These are phyloP conservation scores for Thunnus maccoyii DNA, from an alignment of 2,113 vertebrate genomes.

Conservation along the genomic window DNA sequence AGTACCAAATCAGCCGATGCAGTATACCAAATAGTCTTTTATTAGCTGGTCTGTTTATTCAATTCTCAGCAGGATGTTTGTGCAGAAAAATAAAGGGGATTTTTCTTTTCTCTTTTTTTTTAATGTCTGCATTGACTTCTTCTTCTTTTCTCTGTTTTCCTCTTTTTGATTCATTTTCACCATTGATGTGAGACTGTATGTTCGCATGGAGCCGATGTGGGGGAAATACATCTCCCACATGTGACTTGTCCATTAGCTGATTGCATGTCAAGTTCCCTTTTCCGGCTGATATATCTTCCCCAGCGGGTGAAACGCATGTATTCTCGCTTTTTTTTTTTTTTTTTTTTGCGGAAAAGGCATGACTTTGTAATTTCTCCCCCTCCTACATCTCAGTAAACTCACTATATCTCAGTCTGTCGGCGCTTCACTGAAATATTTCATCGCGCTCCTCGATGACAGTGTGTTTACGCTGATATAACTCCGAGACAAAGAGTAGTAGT, in stretches of 20 bases:
- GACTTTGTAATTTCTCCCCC: background rate
- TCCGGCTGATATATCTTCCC: conserved; percentile 52
- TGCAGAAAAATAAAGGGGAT: background rate
- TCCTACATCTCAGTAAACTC: conserved; percentile 12
- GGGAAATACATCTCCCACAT: background rate
- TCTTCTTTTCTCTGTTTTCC: conserved; percentile 3
- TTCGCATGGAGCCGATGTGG: conserved; percentile 12
- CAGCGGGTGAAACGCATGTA: conserved; percentile 36
- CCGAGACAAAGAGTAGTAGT: conserved; percentile 57
- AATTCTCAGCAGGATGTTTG: background rate
- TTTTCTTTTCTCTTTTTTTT: background rate
- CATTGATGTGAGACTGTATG: background rate
- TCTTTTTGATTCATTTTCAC: background rate
- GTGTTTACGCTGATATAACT: conserved; percentile 59
- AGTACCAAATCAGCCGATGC: background rate
- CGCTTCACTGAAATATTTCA: background rate
- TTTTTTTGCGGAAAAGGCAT: conserved; percentile 5
- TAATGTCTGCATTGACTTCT: background rate
- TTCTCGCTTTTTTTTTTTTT: background rate
- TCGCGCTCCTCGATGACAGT: conserved; percentile 20
- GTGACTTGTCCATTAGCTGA: conserved; percentile 76
- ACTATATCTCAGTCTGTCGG: background rate
- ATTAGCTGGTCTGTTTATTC: too few species aligned
- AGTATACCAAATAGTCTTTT: background rate
- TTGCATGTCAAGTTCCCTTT: conserved; percentile 67